Evolutionary conservation across 2,888 invertebrate species (phyloP).

Genomic region (Sarcophaga rosellei): DNA sequence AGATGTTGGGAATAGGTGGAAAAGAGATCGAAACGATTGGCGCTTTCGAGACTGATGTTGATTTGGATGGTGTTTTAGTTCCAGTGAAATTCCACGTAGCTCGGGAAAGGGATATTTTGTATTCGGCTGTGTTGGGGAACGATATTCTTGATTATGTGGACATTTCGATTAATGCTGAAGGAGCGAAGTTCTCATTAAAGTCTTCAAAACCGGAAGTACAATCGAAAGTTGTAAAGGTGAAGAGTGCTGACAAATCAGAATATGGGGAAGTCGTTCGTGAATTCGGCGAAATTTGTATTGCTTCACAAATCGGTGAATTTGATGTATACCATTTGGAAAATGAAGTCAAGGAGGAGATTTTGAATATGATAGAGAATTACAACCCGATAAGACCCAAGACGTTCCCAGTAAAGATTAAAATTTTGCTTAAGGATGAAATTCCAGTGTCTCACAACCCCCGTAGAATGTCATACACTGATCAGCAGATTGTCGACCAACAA

Average conservation of each 20-base stretch:
- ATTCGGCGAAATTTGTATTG: neutral
- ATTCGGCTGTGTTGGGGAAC: slow-evolving; percentile 22
- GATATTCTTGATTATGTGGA: neutral
- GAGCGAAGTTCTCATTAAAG: slow-evolving; percentile 9
- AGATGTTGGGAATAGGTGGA: slow-evolving; percentile 13
- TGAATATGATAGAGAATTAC: slow-evolving; percentile 69
- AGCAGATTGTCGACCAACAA: slow-evolving; percentile 33
- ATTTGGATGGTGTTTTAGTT: neutral
- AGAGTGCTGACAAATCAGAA: neutral
- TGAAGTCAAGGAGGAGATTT: neutral
- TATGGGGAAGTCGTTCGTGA: neutral
- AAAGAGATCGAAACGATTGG: slow-evolving; percentile 15
- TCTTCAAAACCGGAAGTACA: neutral
- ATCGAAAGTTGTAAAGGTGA: neutral
- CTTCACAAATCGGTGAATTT: neutral
- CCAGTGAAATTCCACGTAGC: slow-evolving; percentile 16
- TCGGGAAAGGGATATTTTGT: slow-evolving; percentile 13
- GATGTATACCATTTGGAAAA: neutral
- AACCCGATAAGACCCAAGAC: slow-evolving; percentile 67
- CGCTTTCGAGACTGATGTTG: neutral
- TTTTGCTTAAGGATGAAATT: slow-evolving; percentile 68
- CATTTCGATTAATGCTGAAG: slow-evolving; percentile 3
- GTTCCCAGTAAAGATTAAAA: neutral
- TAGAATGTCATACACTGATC: slow-evolving; percentile 70
- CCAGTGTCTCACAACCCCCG: slow-evolving; percentile 71